phyloP scores from a whole-genome alignment of 2,113 vertebrate genomes.

The Nipponia nippon region DNA sequence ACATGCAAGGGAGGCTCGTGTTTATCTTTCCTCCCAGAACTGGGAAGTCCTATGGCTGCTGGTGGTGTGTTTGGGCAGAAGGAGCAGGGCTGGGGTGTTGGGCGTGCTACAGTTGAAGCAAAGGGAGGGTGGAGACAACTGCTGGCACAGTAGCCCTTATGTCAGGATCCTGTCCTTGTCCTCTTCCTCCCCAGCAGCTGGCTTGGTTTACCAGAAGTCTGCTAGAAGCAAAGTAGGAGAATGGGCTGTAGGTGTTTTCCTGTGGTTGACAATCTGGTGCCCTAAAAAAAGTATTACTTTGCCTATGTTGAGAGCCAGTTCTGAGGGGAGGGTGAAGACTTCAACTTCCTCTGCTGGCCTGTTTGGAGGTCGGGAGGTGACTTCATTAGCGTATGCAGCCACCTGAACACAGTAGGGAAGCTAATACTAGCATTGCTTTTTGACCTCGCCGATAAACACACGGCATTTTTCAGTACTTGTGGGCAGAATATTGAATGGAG shows the following conservation, averaged over 20 bases:
- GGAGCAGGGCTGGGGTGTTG: background rate
- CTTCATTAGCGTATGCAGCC: accelerated
- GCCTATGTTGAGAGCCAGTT: background rate
- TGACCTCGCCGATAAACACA: accelerated
- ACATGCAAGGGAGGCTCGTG: background rate
- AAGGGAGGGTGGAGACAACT: background rate
- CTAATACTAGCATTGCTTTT: background rate
- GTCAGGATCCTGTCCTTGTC: background rate
- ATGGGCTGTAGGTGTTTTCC: background rate
- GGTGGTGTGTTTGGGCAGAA: background rate
- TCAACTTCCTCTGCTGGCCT: background rate
- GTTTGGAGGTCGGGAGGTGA: background rate
- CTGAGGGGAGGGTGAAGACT: background rate
- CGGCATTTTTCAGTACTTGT: background rate
- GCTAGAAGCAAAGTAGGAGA: background rate
- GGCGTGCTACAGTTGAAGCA: background rate
- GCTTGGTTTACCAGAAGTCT: background rate
- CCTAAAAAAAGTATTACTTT: background rate
- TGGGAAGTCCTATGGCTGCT: background rate
- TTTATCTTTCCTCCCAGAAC: background rate
- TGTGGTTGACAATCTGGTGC: background rate
- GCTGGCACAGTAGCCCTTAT: accelerated
- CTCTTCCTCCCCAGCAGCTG: background rate
- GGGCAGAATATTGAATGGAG: background rate
- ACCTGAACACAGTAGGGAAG: background rate